phyloP scores from a whole-genome alignment of 2,113 vertebrate species.

The Semicossyphus pulcher region DNA sequence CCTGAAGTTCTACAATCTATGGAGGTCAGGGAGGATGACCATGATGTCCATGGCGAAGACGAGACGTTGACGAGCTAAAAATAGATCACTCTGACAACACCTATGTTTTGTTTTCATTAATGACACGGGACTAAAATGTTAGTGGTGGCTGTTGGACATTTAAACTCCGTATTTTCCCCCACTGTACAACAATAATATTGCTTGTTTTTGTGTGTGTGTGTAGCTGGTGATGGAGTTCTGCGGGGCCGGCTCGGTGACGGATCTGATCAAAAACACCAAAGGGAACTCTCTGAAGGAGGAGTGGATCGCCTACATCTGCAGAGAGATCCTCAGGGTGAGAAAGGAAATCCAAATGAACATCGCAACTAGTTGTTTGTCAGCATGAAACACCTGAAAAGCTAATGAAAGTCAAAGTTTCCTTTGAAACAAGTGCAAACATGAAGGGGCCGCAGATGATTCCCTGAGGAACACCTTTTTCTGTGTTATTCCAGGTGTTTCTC shows the following conservation, averaged over 20 bases:
- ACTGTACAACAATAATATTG: background rate
- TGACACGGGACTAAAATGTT: too few relatives aligned
- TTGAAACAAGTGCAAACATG: background rate
- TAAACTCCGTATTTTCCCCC: too few relatives aligned
- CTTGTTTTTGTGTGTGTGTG: conserved; percentile 18
- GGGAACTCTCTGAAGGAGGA: conserved; percentile 98
- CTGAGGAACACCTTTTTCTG: conserved; percentile 12
- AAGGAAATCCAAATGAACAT: background rate
- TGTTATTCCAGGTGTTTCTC: background rate
- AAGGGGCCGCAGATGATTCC: background rate
- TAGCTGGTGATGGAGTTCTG: conserved; percentile 99
- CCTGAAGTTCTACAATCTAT: too few relatives aligned
- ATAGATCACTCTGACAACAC: too few relatives aligned
- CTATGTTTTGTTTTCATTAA: too few relatives aligned
- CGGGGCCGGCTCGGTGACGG: conserved; percentile 95
- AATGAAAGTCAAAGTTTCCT: background rate
- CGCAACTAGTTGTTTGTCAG: background rate
- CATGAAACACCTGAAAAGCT: background rate
- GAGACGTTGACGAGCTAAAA: too few relatives aligned
- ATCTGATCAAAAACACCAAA: conserved; percentile 99
- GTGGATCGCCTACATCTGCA: conserved; percentile 98
- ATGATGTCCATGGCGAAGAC: too few relatives aligned
- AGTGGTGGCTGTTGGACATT: too few relatives aligned
- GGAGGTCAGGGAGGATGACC: too few relatives aligned
- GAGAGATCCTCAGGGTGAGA: conserved; percentile 95